Evolutionary conservation across 2,797 vertebrate genomes (phyloP), one percentile per base, ranked within the genome.

Genomic region (Orestias chungarensis): DNA sequence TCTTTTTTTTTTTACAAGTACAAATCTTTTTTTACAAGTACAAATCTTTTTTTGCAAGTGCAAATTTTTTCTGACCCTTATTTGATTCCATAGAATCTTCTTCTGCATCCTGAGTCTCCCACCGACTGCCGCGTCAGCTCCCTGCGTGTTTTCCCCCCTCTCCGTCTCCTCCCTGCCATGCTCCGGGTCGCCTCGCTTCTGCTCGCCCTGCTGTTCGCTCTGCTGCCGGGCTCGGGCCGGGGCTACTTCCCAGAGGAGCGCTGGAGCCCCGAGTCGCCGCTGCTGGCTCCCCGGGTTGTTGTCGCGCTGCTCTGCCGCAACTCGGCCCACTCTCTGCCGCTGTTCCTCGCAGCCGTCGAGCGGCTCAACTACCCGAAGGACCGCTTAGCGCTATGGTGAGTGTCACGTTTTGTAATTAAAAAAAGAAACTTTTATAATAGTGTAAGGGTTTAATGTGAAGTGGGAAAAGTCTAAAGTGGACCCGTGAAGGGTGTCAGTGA

Each of bases 191-290:
- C 68, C 82, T 75, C 73, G 59, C 84, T 88, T 76, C 76, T 92
- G 62, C 59, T 54, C 12, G 64, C 83, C 85, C 88, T 91, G 78
- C 87, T 89, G 33, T 82, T 75, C 71, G 80, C 89, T 49, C 86
- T 93, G 64, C 75, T 88, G 66, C 71, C 80, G 88, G 90, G 81
- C 3, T 84, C 72, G 78, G 88, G 79, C 54, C 67, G 80, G 73
- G 93, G 92, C 9, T 98, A 97, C 85, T 98, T 98, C 88, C 94
- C 95, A 6, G 96, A 98, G 92, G 97, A 97, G 89, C 96, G 96
- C 76, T 97, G 96, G 95, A 96, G 93, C 90, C 96, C 96, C 1
- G 97, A 98, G 77, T 97, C 96, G 23, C 87, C 95, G 55, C 89
- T 96, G 43, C 92, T 94, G 80, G 93, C 95, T 64, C 96, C 96